Evolutionary conservation across 2,888 invertebrate genomes (phyloP), one percentile per base, ranked within the genome.

Genomic region (Pyrrhosoma nymphula): DNA sequence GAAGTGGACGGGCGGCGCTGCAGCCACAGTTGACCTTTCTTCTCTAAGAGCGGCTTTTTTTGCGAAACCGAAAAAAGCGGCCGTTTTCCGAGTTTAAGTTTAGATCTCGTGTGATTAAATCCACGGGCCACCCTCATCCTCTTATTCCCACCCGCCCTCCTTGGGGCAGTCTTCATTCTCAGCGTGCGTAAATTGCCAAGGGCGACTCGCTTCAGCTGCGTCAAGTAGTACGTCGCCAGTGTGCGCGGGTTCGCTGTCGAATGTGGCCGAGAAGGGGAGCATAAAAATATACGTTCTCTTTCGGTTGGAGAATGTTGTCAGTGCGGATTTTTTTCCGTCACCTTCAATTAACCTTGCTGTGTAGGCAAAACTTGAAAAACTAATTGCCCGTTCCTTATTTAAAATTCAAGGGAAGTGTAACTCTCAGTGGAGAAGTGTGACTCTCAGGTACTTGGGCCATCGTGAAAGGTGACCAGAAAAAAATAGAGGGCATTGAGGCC

Each of bases 71-170:
- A 82, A 82, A 82, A 82, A 82, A 82, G 35, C 82, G 14, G 82
- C 82, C 30, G 82, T 82, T 82, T 82, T 35, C 82, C 82, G 35
- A 82, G 82, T 82, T 82, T 82, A 82, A 82, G 82, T 82, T 82
- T 82, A 82, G 82, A 82, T 82, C 82, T 82, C 30, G 35, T 18
- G 30, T 18, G 82, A 82, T 82, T 82, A 82, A 82, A 82, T 82
- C 82, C 82, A 30, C 82, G 30, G 82, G 30, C 30, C 89, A 55
- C 89, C 88, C 39, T 47, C 20, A 23, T 47, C 55, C 14, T 26
- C 55, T 1, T 6, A 4, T 26, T 55, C 47, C 47, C 56, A 8
- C n/a, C 55, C 56, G 23, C 47, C 10, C 90, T 56, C 91, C 35
- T 63, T 26, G 20, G 23, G 63, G 23, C 23, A 35, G 91, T 91